These are phyloP conservation scores for Endomychus coccineus DNA, from an alignment of 2,888 invertebrate genomes.

Conservation along the genomic window DNA sequence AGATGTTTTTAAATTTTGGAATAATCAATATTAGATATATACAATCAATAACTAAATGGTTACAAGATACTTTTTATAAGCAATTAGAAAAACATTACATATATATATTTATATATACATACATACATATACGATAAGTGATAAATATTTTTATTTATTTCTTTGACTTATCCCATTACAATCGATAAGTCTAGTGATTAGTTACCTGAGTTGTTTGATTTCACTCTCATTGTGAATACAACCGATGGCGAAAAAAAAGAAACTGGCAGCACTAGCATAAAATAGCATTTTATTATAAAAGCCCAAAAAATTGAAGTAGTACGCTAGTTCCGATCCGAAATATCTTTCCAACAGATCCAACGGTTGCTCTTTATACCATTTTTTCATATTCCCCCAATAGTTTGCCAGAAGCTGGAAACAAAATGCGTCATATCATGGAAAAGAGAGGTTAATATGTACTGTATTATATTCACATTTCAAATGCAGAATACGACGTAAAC, in stretches of 20 bases:
- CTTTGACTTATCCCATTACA: too few relatives aligned
- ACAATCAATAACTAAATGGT: too few relatives aligned
- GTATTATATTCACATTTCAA: too few relatives aligned
- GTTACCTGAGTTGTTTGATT: slow-evolving; percentile 4
- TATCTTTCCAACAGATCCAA: slow-evolving; percentile 51
- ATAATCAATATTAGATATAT: too few relatives aligned
- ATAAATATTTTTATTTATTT: not conserved
- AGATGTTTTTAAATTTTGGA: too few relatives aligned
- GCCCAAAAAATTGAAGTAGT: slow-evolving; percentile 52
- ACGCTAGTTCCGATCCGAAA: slow-evolving; percentile 50
- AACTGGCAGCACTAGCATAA: slow-evolving; percentile 44
- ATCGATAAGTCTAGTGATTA: too few relatives aligned
- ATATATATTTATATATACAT: too few relatives aligned
- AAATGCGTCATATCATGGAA: too few relatives aligned
- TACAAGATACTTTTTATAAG: too few relatives aligned
- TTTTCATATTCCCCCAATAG: slow-evolving; percentile 52
- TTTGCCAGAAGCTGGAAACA: slow-evolving; percentile 48
- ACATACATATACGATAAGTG: not conserved
- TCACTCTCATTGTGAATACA: slow-evolving; percentile 2
- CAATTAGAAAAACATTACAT: too few relatives aligned
- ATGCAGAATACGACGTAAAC: slow-evolving; percentile 11
- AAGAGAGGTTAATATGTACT: too few relatives aligned
- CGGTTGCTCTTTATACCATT: slow-evolving; percentile 54
- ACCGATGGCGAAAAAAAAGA: slow-evolving; percentile 43
- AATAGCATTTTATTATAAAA: slow-evolving; percentile 49